Evolutionary conservation across 2,797 vertebrate species (phyloP).

Genomic region (Spea hammondii): DNA sequence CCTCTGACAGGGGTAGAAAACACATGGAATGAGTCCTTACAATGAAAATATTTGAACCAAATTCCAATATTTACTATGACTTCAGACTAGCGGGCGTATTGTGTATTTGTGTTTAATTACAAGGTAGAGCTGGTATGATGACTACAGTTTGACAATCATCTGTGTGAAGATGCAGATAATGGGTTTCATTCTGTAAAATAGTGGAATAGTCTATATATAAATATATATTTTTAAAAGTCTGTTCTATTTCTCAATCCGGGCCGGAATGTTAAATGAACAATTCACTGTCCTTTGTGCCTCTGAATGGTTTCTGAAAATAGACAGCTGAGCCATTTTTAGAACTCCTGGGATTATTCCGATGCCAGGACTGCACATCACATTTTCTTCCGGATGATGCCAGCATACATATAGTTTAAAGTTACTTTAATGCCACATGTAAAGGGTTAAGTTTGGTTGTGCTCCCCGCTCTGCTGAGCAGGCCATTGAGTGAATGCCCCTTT

Average conservation of each 20-base stretch:
- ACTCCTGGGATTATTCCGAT: constrained; percentile 24
- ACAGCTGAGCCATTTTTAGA: constrained; percentile 22
- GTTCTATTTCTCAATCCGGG: neutral
- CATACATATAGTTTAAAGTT: neutral
- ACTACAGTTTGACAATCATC: too few relatives aligned
- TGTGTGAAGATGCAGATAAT: neutral
- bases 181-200: neutral
- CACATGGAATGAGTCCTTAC: too few relatives aligned
- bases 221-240: neutral
- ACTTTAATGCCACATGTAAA: neutral
- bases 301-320: constrained; percentile 19
- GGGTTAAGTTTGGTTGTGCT: neutral
- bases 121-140: too few relatives aligned
- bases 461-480: neutral
- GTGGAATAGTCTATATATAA: neutral
- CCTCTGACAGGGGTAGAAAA: too few relatives aligned
- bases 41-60: too few relatives aligned
- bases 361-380: constrained; percentile 6
- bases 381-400: constrained; percentile 4
- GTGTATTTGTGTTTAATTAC: too few relatives aligned
- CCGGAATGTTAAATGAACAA: neutral
- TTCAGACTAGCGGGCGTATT: too few relatives aligned
- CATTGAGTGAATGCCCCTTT: neutral
- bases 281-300: constrained; percentile 5
- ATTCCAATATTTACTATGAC: too few relatives aligned